Percentiles rank a stretch among this genome's conserved stretches.
Evolutionary conservation across 2,797 vertebrate species (phyloP).

Genomic region (Hypotaenidia philippensis): DNA sequence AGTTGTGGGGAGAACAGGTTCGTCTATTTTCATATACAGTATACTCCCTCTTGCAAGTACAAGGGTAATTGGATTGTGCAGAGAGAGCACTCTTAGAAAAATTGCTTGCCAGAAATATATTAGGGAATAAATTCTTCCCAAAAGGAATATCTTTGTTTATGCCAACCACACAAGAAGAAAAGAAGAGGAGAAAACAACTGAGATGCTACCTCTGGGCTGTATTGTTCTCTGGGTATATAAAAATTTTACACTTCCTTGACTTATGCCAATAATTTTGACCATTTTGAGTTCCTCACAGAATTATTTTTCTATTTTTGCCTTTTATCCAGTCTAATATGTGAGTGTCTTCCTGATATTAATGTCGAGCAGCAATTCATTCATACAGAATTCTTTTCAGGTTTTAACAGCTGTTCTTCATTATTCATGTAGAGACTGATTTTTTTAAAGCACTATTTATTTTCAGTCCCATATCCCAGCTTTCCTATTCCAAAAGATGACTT

Average conservation of each 20-base stretch:
- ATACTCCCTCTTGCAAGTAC: background rate
- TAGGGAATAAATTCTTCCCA: background rate
- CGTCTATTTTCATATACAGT: background rate
- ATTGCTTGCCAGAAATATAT: background rate
- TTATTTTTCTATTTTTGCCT: constrained; percentile 1
- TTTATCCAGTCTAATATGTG: background rate
- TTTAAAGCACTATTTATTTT: constrained; percentile 37
- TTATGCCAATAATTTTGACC: background rate
- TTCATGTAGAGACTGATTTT: background rate
- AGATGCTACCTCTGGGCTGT: background rate
- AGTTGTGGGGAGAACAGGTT: background rate
- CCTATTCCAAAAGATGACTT: background rate
- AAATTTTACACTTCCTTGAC: background rate
- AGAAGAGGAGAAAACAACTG: background rate
- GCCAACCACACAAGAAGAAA: background rate
- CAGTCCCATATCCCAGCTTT: background rate
- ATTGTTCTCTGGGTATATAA: background rate
- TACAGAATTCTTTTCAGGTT: background rate
- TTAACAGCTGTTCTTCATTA: constrained; percentile 23
- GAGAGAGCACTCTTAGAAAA: background rate
- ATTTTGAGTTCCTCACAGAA: background rate
- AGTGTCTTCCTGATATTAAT: background rate
- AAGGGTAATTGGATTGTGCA: background rate
- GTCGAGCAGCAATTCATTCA: background rate
- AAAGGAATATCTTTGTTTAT: background rate